Base-by-base conservation (phyloP, 2,888 invertebrate species). In the Drosophila emarginata region DNA sequence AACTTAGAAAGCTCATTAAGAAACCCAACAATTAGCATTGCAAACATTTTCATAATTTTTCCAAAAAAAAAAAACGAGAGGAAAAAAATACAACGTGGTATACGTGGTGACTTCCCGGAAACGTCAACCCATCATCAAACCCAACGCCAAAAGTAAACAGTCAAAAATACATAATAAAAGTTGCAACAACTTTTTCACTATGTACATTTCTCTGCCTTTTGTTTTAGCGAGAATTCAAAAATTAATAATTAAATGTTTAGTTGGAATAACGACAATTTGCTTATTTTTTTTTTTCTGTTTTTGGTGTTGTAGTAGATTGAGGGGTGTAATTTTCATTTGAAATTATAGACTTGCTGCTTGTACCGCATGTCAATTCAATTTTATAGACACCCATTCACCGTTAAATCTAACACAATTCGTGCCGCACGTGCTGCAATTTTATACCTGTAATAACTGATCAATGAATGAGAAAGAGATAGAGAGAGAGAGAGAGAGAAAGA, bases 21-120 rank as follows among this genome's bases (percentile, higher is more conserved):
- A 65, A 61, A 67, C 66, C 66, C 63, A 64, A 67, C 77, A 77
- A 83, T 82, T 72, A 76, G 73, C 74, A 72, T 52, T 61, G 71
- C 71, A 72, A 67, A 62, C 28, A 67, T 63, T 61, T 71, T 67
- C 37, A 72, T 64, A 59, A 67, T 57, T 65, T 71, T 56, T 21
- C 52, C 14, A 7, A 26, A 51, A 52, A 61, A 59, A 12, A 57
- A 61, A 74, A 68, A 36, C 14, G n/a, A 18, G 2, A 50, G 5
- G 45, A 15, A 39, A 61, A 45, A 56, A 56, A 28, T 28, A 52
- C 14, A 61, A 58, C 52, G n/a, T n/a, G n/a, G n/a, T n/a, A 32
- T 5, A 58, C 50, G 54, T 74, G 54, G 26, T 53, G 9, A 66
- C 50, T 72, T 72, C 72, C 72, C 67, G 72, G 72, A 72, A 72